Evolutionary conservation across 2,797 vertebrate species (phyloP).

Genomic region (Gymnoscopelus braueri): DNA sequence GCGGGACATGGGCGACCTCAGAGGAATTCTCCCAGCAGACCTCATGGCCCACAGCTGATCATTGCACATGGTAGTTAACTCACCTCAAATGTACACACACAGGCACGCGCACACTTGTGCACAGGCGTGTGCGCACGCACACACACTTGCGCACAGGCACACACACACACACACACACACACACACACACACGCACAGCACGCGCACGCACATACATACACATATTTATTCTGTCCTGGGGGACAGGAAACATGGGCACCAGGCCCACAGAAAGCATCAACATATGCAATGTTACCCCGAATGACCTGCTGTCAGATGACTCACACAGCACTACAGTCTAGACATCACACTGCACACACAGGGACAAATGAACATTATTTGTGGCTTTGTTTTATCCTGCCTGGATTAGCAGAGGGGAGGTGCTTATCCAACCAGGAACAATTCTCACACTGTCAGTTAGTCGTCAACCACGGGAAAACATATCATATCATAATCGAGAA

Average conservation of each 20-base stretch:
- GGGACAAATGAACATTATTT: neutral
- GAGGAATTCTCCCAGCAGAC: slow-evolving; percentile 67
- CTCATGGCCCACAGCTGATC: slow-evolving; percentile 69
- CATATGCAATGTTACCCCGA: neutral
- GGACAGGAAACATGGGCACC: slow-evolving; percentile 12
- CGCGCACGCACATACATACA: slow-evolving; percentile 1
- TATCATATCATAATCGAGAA: too few relatives aligned
- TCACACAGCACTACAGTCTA: too few relatives aligned
- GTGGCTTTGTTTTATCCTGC: slow-evolving; percentile 50
- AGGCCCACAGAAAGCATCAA: neutral
- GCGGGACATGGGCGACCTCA: slow-evolving; percentile 52
- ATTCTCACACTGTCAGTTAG: slow-evolving; percentile 18
- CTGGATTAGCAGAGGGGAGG: slow-evolving; percentile 46
- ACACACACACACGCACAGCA: slow-evolving; percentile 1
- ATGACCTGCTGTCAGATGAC: neutral
- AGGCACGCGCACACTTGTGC: slow-evolving; percentile 27
- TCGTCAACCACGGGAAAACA: slow-evolving; percentile 7
- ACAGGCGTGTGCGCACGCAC: slow-evolving; percentile 21
- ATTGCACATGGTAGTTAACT: slow-evolving; percentile 66
- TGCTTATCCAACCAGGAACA: slow-evolving; percentile 36
- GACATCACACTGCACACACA: neutral
- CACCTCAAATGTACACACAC: slow-evolving; percentile 48
- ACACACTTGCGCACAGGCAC: neutral
- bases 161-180: slow-evolving; percentile 12
- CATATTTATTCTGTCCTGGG: slow-evolving; percentile 12